These are phyloP conservation scores for Passerina amoena DNA, from an alignment of 2,113 vertebrate species.

Conservation along the genomic window DNA sequence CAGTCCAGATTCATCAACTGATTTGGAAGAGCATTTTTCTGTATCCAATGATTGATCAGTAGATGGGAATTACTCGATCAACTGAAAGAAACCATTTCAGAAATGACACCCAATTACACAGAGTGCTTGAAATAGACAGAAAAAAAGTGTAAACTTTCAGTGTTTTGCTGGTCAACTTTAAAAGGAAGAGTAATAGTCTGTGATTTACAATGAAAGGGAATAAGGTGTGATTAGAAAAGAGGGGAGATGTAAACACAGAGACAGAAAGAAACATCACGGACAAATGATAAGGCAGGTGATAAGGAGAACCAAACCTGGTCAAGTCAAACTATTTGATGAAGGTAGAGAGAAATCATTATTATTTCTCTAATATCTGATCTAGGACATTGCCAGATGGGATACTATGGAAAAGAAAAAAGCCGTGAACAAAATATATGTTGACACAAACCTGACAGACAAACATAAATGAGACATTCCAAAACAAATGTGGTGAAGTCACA, in stretches of 20 bases:
- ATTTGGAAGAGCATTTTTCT: neutral
- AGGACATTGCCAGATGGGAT: neutral
- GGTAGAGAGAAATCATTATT: neutral
- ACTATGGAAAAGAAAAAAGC: neutral
- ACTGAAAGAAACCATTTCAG: neutral
- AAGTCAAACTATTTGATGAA: neutral
- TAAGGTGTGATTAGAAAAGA: neutral
- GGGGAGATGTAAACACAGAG: neutral
- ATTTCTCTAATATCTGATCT: neutral
- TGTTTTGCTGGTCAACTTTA: neutral
- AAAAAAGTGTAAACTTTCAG: neutral
- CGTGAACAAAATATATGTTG: neutral
- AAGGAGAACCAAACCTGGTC: neutral
- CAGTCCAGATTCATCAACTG: neutral
- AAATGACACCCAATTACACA: neutral
- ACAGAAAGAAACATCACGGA: neutral
- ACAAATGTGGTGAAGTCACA: neutral
- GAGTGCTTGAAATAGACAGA: neutral
- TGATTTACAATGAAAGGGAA: neutral
- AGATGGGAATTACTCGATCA: neutral
- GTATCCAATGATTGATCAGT: neutral
- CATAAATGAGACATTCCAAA: neutral
- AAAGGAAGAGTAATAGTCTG: neutral
- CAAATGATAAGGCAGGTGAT: neutral
- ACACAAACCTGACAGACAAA: neutral